Percentiles rank a stretch among this genome's conserved stretches.
phyloP scores from a whole-genome alignment of 2,797 vertebrate genomes.

The Hemitrygon akajei region DNA sequence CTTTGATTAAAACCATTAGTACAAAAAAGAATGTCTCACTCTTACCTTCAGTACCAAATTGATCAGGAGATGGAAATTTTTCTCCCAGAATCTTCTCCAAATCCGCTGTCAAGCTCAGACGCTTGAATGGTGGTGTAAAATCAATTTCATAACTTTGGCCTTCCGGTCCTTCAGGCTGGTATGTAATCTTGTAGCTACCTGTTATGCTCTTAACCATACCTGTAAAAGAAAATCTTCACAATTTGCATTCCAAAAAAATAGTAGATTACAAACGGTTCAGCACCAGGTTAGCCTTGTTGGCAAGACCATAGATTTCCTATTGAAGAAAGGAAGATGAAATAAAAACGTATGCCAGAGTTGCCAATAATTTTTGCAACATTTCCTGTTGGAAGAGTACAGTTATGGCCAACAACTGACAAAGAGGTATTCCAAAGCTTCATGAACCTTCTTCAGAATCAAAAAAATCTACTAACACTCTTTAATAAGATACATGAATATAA shows the following conservation, averaged over 20 bases:
- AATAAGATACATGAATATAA: background rate
- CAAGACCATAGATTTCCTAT: background rate
- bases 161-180: conserved; percentile 88
- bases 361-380: background rate
- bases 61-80: conserved; percentile 73
- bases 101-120: conserved; percentile 81
- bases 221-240: conserved; percentile 45
- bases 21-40: background rate
- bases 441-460: background rate
- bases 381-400: background rate
- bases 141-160: conserved; percentile 80
- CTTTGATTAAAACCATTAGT: conserved; percentile 10
- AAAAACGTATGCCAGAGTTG: background rate
- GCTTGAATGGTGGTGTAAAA: conserved; percentile 88
- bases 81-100: conserved; percentile 79
- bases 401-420: background rate
- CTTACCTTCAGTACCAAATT: conserved; percentile 63
- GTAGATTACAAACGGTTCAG: background rate
- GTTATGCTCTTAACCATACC: conserved; percentile 94
- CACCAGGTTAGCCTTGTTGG: background rate
- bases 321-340: background rate
- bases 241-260: background rate
- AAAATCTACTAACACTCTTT: background rate
- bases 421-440: background rate
- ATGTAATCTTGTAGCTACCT: conserved; percentile 79